phyloP scores from a whole-genome alignment of 2,888 invertebrate species.

The Mactromeris polynyma region DNA sequence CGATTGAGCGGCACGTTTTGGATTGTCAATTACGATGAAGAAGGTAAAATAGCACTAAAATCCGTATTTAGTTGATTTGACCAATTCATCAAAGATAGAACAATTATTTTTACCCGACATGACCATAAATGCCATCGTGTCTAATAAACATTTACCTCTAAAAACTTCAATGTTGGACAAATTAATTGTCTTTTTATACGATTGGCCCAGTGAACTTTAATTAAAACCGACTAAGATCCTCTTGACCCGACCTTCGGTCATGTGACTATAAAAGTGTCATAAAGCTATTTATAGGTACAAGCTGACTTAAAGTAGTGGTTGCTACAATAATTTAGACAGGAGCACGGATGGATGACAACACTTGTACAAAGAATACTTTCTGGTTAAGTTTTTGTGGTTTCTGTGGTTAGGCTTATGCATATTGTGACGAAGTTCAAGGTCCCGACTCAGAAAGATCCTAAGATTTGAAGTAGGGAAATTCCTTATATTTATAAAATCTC shows the following conservation, averaged over 20 bases:
- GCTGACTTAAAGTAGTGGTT: neutral
- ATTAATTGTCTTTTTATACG: constrained; percentile 9
- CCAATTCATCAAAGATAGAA: neutral
- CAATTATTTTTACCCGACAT: neutral
- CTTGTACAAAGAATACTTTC: neutral
- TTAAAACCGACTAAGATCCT: neutral
- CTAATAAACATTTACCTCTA: neutral
- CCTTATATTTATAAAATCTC: too few species aligned
- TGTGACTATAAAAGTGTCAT: constrained; percentile 15
- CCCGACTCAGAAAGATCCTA: too few species aligned
- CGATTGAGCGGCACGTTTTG: neutral
- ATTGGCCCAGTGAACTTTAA: neutral
- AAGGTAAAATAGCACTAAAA: neutral
- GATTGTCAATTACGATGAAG: neutral
- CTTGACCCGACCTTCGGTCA: neutral
- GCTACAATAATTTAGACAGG: neutral
- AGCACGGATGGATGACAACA: neutral
- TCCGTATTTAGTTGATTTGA: neutral
- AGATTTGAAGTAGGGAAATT: too few species aligned
- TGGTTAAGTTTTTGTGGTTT: too few species aligned
- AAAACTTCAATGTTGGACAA: neutral
- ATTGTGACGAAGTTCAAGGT: too few species aligned
- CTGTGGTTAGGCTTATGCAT: too few species aligned
- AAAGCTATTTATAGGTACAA: neutral
- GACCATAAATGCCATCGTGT: neutral